Conservation (phyloP, 2,113 vertebrate genomes). For the Myrmecophaga tridactyla region DNA sequence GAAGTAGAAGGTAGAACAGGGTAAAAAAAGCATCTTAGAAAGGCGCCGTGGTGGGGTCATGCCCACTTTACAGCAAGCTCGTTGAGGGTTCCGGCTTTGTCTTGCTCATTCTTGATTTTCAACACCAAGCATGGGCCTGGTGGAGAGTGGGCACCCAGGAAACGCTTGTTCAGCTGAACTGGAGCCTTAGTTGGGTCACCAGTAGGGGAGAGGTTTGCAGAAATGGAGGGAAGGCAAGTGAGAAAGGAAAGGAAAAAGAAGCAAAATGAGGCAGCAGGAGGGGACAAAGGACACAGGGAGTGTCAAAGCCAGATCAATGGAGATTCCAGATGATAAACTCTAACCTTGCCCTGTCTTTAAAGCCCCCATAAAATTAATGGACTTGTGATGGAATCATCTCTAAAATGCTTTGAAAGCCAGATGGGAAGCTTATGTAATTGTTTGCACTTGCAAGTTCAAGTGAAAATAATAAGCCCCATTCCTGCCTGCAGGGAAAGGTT, state of each 20-base stretch:
- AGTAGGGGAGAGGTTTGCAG: not conserved
- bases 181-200: not conserved
- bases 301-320: not conserved
- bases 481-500: conserved; percentile 28
- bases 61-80: not conserved
- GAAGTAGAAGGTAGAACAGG: not conserved
- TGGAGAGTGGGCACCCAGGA: fast-evolving
- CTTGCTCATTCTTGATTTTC: not conserved
- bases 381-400: not conserved
- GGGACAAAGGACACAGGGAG: not conserved
- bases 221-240: not conserved
- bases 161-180: not conserved
- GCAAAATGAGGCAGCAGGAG: not conserved
- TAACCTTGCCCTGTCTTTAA: not conserved
- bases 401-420: conserved; percentile 49
- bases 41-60: not conserved
- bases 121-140: not conserved
- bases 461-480: not conserved
- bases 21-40: not conserved
- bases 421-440: conserved; percentile 55
- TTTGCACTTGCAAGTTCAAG: conserved; percentile 14
- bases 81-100: not conserved
- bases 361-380: conserved; percentile 7
- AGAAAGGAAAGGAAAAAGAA: not conserved
- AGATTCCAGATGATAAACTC: not conserved